Evolutionary conservation across 2,113 vertebrate species (phyloP), one percentile per base, ranked within the genome.

Genomic region (Ciconia maguari): DNA sequence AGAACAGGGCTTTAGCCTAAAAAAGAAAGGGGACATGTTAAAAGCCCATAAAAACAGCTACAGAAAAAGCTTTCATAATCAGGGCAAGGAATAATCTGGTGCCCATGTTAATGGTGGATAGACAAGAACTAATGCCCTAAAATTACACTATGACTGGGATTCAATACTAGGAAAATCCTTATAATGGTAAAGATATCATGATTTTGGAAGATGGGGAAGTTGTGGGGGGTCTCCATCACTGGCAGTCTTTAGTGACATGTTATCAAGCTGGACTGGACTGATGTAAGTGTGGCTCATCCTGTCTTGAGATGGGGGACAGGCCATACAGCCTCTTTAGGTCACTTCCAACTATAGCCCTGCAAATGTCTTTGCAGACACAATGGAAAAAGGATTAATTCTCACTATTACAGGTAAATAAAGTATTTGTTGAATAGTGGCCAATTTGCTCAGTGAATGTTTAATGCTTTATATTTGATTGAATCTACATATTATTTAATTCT

Each of bases 401-500:
- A 19, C 24, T 65, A 83, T 86, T 83, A 69, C 10, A 44, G 72
- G 64, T 87, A 77, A 95, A 92, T 77, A 88, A 88, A 46, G 21
- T 79, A 57, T 66, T 87, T 71, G 34, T 77, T 81, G 65, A 91
- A 91, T 66, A 81, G 76, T 54, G 19, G 22, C 48, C 64, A 71
- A 3, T 87, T 94, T 81, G 17, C n/a, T 84, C 22, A 58, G n/a
- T 66, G 34, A 94, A 61, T 77, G 9, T 75, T 94, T 93, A 87
- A 85, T 91, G 65, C 34, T 89, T 74, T 77, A 32, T 78, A n/a
- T 95, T 90, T 66, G 55, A 74, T 81, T 87, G n/a, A 96, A 61
- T 75, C 38, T 84, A 58, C 36, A 5, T 32, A 82, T 42, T 83
- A 89, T 93, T 94, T 91, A 84, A 75, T 41, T 46, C 3, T 2